These are phyloP conservation scores for Petrocephalus schoutedeni DNA, from an alignment of 2,797 vertebrate species.

Conservation along the genomic window DNA sequence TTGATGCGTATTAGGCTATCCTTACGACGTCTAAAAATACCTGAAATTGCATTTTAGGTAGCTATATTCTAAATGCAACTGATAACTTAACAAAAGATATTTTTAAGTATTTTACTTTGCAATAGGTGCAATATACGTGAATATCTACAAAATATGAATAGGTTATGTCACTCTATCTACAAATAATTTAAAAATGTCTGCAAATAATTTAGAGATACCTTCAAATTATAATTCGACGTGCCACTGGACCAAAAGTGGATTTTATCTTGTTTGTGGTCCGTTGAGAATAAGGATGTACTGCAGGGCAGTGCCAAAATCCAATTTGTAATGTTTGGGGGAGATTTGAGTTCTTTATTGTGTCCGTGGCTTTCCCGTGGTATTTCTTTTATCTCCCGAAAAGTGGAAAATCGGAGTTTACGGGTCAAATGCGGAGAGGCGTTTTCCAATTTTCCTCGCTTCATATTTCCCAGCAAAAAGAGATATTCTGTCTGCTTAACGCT, in stretches of 20 bases:
- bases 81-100: not conserved
- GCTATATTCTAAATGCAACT: not conserved
- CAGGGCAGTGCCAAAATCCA: constrained; percentile 11
- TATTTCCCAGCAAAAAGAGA: constrained; percentile 54
- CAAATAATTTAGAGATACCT: not conserved
- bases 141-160: not conserved
- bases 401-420: constrained; percentile 61
- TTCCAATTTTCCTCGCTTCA: constrained; percentile 64
- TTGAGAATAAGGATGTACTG: not conserved
- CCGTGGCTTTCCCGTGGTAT: constrained; percentile 52
- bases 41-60: not conserved
- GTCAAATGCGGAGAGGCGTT: constrained; percentile 60
- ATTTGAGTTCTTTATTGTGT: constrained; percentile 26
- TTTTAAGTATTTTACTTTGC: not conserved
- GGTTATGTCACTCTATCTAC: not conserved
- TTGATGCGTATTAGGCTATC: not conserved
- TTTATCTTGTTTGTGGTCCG: not conserved
- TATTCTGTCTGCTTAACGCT: constrained; percentile 35
- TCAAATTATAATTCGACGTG: not conserved
- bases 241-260: not conserved
- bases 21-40: not conserved
- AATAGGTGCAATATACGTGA: not conserved
- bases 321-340: constrained; percentile 2
- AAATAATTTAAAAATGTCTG: not conserved
- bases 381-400: constrained; percentile 51